Evolutionary conservation across 1,140 invertebrate genomes (phyloP), one percentile per base, ranked within the genome.

Genomic region (Drosophila rhopaloa): DNA sequence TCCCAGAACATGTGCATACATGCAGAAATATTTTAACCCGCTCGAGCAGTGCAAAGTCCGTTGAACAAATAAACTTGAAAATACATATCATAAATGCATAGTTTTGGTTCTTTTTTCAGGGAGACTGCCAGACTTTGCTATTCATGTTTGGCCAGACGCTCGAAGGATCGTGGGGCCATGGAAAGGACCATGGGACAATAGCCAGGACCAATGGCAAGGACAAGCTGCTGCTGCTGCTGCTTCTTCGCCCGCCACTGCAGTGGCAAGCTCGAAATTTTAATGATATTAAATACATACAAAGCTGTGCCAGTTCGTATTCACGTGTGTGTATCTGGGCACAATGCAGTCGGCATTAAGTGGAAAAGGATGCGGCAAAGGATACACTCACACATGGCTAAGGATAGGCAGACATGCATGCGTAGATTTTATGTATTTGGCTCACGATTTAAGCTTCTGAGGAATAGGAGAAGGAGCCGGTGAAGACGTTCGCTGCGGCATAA

Each of bases 371-470:
- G 81, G 46, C 58, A 51, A 55, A 79, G 79, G 68, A 77, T 70
- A 77, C 54, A 27, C 41, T 40, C 56, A 27, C 54, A 44, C 58
- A 47, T 27, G n/a, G 24, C 9, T 5, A 24, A 10, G 8, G 46
- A 27, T 19, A 27, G 43, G n/a, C 56, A 56, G 61, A 58, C 71
- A 56, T 74, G 59, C 43, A 40, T 76, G 83, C 79, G 67, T 86
- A 79, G 43, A 66, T 88, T 79, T 77, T 86, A 83, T 88, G 83
- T 83, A 86, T 86, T 86, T 88, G 83, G 79, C 83, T 83, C 83
- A 86, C 83, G 84, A 86, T 70, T 88, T 76, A 71, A 77, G 79
- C 79, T 66, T 37, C 57, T 50, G 13, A 54, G 60, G 19, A 66
- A 46, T 13, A 41, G 47, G 10, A 48, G 44, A 37, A 50, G 11